These are phyloP conservation scores for Entomyzon cyanotis DNA, from an alignment of 2,113 vertebrate species.

Conservation along the genomic window DNA sequence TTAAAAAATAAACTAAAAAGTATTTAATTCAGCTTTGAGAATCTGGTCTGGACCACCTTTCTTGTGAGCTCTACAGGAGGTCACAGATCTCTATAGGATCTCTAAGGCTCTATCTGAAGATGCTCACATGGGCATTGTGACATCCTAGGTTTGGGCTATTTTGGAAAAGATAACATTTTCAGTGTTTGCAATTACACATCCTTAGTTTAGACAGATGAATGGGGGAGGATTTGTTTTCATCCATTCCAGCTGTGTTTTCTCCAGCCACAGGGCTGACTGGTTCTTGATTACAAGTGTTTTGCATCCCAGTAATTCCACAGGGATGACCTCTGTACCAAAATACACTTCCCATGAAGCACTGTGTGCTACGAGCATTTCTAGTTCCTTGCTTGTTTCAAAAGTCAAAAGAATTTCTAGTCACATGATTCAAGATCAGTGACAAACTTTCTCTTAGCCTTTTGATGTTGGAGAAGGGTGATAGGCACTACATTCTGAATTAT, in stretches of 20 bases:
- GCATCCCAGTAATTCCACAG: background rate
- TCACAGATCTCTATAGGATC: background rate
- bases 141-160: background rate
- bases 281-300: background rate
- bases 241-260: background rate
- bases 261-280: background rate
- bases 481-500: background rate
- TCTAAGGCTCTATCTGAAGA: background rate
- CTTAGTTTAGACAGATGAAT: background rate
- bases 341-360: background rate
- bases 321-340: background rate
- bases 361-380: background rate
- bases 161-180: background rate
- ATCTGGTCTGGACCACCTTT: background rate
- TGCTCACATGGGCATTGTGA: background rate
- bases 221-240: background rate
- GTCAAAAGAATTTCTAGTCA: background rate
- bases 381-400: background rate
- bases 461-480: background rate
- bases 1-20: background rate
- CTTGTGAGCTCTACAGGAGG: background rate
- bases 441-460: background rate
- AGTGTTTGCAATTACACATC: background rate
- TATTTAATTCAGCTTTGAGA: background rate
- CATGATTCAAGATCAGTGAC: background rate